Conservation (phyloP, 2,888 invertebrate species). For the Theretra japonica region DNA sequence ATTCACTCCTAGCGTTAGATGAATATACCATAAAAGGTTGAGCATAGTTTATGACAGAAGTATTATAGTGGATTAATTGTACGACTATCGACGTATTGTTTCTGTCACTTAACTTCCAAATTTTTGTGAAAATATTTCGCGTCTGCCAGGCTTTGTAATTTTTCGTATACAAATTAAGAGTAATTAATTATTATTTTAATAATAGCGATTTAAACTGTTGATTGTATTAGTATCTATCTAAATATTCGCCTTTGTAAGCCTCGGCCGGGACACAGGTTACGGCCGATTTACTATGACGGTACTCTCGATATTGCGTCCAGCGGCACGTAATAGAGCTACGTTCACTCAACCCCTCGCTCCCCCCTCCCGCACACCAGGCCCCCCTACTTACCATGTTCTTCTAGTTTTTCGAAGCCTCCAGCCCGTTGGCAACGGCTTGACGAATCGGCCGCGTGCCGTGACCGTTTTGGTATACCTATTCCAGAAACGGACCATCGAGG, state of each 20-base stretch:
- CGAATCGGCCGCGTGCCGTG: constrained; percentile 70
- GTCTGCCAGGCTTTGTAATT: too few relatives aligned
- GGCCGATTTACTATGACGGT: constrained; percentile 73
- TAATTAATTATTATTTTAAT: too few relatives aligned
- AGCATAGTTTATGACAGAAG: too few relatives aligned
- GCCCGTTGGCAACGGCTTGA: constrained; percentile 56
- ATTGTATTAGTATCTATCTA: neutral
- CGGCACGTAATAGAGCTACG: constrained; percentile 69
- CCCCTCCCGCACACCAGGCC: constrained; percentile 31
- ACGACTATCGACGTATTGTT: too few relatives aligned
- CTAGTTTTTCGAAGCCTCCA: constrained; percentile 54
- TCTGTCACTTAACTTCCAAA: too few relatives aligned
- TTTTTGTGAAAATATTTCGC: too few relatives aligned
- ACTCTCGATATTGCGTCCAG: constrained; percentile 69
- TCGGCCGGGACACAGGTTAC: constrained; percentile 62
- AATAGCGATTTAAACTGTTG: neutral
- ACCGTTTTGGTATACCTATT: constrained; percentile 53
- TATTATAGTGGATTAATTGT: too few relatives aligned
- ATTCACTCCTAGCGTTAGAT: too few relatives aligned
- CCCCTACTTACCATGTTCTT: constrained; percentile 47
- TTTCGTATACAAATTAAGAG: too few relatives aligned
- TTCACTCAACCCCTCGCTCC: constrained; percentile 56
- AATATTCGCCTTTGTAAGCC: constrained; percentile 55
- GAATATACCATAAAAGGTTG: too few relatives aligned
- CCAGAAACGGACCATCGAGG: constrained; percentile 48